These are phyloP conservation scores for Apis florea DNA, from an alignment of 1,140 invertebrate genomes.

Conservation along the genomic window DNA sequence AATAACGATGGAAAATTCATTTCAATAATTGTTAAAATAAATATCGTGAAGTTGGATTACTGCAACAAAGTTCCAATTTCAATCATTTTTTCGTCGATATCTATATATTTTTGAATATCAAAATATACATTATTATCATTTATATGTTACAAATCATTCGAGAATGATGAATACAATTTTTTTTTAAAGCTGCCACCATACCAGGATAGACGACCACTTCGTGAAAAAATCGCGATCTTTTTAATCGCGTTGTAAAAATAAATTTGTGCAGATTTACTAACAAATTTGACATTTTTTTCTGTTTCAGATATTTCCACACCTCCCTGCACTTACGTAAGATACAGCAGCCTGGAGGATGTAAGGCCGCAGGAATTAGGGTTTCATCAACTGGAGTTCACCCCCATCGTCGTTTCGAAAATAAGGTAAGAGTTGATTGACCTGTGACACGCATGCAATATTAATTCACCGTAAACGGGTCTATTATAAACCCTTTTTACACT, in stretches of 20 bases:
- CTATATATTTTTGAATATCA: too few species aligned
- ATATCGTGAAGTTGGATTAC: too few species aligned
- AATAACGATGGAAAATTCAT: too few species aligned
- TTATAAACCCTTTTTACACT: neutral
- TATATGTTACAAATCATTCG: too few species aligned
- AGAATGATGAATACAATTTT: too few species aligned
- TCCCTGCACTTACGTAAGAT: constrained; percentile 74
- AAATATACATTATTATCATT: too few species aligned
- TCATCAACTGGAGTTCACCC: constrained; percentile 76
- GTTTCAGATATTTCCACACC: constrained; percentile 72
- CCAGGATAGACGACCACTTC: too few species aligned
- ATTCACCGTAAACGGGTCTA: neutral
- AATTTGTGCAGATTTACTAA: neutral
- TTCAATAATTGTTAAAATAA: too few species aligned
- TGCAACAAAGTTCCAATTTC: too few species aligned
- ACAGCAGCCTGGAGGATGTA: constrained; percentile 77
- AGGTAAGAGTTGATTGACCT: constrained; percentile 68
- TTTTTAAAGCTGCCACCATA: too few species aligned
- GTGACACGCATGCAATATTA: neutral
- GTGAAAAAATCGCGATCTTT: too few species aligned
- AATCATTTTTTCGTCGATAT: too few species aligned
- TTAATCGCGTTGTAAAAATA: neutral
- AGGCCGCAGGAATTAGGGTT: constrained; percentile 76
- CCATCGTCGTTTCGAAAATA: constrained; percentile 79
- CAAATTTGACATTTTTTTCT: constrained; percentile 8